Base-by-base conservation (phyloP, 35 echinoderm and acorn worm genomes). In the Lytechinus variegatus region DNA sequence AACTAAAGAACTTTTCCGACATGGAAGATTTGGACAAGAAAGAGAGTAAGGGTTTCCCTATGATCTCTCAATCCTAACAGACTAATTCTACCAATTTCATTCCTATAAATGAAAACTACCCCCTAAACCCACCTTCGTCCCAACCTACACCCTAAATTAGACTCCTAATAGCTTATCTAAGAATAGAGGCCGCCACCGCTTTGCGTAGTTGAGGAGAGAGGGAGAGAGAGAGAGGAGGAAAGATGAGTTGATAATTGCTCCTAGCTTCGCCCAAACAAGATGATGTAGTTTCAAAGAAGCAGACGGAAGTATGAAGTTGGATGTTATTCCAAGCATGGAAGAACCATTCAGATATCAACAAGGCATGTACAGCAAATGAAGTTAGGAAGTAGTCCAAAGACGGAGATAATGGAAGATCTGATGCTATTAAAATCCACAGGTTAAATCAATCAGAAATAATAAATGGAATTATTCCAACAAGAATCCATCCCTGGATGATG, bases 241-340 rank as follows among this genome's bases (percentile, higher is more conserved):
- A 90, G 28, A 90, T 44, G 88, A 90, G 88, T 52, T 90, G 88
- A 90, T 90, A 90, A 90, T 90, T 90, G 88, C 88, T 14, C n/a
- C 13, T 90, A 90, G 52, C 88, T 28, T 90, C 27, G 9, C 88
- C 88, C 27, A 90, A 54, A 90, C 88, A 90, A 79, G 66, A 79
- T 79, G 66, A 79, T 79, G 66, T 6, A 79, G 66, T 24, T 79
- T 79, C 66, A 79, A 19, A 79, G 21, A 24, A 79, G 16, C 66
- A 79, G 66, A 79, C 66, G 66, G 66, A 79, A 79, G n/a, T 79
- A 24, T 19, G n/a, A n/a, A 79, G n/a, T 79, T 79, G 66, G 66
- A 79, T 1, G 21, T 19, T 79, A 19, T 19, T 24, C 66, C 66
- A 24, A 79, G 66, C 66, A n/a, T 79, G 66, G 66, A 79, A 79